Evolutionary conservation across 1,140 invertebrate species (phyloP).

Genomic region (Reticulitermes speratus): DNA sequence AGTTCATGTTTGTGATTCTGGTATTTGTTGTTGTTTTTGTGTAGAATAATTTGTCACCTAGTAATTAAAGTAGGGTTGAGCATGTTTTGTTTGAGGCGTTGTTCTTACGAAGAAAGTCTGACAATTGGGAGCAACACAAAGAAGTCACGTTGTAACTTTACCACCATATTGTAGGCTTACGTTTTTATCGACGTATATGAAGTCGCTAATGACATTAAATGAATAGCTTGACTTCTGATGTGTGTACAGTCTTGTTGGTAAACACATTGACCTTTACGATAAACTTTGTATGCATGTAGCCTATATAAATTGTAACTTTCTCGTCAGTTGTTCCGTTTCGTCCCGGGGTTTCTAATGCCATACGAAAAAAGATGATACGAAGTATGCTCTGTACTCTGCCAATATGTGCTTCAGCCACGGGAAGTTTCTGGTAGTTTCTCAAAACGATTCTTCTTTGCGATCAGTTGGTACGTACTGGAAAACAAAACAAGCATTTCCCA

Average conservation of each 20-base stretch:
- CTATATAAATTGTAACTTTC: no score
- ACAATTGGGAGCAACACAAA: background rate
- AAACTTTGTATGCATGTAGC: no score
- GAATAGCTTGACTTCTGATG: background rate
- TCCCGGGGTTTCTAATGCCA: no score
- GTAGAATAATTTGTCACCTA: background rate
- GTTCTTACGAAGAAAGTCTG: no score
- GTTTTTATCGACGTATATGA: background rate
- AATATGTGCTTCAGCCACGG: no score
- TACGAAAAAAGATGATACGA: no score
- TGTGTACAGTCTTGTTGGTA: background rate
- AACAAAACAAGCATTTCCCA: no score
- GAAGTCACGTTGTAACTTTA: background rate
- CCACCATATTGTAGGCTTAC: background rate
- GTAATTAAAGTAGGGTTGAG: background rate
- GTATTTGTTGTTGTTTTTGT: background rate
- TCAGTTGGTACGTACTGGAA: no score
- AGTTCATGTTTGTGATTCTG: background rate
- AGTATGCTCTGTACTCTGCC: no score
- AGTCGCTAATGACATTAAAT: conserved; percentile 11
- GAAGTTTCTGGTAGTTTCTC: no score
- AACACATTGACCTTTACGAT: background rate
- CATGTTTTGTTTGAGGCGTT: background rate
- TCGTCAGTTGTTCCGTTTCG: no score
- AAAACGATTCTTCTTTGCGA: no score